Evolutionary conservation across 2,113 vertebrate genomes (phyloP).

Genomic region (Megaceryle torquata): DNA sequence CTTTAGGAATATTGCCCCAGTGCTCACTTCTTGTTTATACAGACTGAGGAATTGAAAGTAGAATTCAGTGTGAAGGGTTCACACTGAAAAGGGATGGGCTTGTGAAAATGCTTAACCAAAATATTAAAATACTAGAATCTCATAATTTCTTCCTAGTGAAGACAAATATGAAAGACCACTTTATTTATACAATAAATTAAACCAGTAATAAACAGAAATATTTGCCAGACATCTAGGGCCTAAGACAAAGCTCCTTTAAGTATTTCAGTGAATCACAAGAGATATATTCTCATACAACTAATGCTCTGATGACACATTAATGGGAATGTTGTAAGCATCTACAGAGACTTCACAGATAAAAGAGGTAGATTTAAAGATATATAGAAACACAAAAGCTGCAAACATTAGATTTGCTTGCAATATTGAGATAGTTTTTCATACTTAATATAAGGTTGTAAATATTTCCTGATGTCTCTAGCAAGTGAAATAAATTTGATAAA

Average conservation of each 20-base stretch:
- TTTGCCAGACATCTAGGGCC: background rate
- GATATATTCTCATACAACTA: background rate
- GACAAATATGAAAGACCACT: background rate
- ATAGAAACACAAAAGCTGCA: background rate
- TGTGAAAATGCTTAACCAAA: background rate
- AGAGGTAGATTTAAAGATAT: background rate
- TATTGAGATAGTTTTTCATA: constrained; percentile 57
- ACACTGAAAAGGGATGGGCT: background rate
- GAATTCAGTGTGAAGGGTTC: background rate
- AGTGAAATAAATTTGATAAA: background rate
- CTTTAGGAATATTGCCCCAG: background rate
- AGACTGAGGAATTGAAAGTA: background rate
- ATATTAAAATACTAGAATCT: background rate
- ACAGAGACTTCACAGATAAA: background rate
- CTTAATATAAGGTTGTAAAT: constrained; percentile 39
- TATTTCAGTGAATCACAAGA: background rate
- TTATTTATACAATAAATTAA: background rate
- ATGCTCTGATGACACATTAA: background rate
- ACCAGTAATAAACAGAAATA: background rate
- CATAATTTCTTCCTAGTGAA: background rate
- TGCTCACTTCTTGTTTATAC: background rate
- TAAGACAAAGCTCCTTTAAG: background rate
- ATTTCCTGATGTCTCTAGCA: constrained; percentile 12
- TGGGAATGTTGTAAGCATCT: background rate
- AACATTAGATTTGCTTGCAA: background rate